A percentile compares a stretch with the other conserved stretches of the same genome.
phyloP scores from a whole-genome alignment of 2,797 vertebrate genomes.

The Sebastes reedi region DNA sequence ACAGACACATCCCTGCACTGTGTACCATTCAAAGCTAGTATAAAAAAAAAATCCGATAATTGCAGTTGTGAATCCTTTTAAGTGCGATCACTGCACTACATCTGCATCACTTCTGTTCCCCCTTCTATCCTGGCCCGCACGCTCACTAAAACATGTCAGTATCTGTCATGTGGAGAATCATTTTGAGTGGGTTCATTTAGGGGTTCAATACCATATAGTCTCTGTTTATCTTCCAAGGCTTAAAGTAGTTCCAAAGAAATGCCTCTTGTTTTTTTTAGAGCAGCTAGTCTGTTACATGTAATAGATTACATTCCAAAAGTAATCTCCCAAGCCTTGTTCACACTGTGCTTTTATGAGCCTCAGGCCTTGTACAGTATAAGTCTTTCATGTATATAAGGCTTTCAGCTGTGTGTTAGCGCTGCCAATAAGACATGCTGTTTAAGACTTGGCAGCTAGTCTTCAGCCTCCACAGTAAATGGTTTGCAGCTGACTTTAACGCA shows the following conservation, averaged over 20 bases:
- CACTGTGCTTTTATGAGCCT: constrained; percentile 67
- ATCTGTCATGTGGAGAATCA: constrained; percentile 29
- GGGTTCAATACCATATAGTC: not conserved
- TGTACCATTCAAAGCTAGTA: not conserved
- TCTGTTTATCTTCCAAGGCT: constrained; percentile 11
- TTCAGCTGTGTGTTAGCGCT: constrained; percentile 67
- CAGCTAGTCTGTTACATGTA: constrained; percentile 57
- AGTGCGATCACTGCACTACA: constrained; percentile 20
- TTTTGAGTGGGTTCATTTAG: constrained; percentile 20
- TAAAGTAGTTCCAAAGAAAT: constrained; percentile 25
- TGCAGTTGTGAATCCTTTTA: constrained; percentile 1
- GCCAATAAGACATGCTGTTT: constrained; percentile 74
- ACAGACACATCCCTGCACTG: not conserved
- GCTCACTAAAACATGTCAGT: constrained; percentile 37
- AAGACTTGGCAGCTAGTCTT: constrained; percentile 69
- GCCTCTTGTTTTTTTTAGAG: constrained; percentile 13
- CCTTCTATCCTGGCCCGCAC: not conserved
- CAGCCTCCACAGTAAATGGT: constrained; percentile 69
- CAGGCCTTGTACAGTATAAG: constrained; percentile 54
- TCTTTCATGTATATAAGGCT: constrained; percentile 73
- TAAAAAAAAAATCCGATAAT: not conserved
- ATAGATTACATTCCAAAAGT: constrained; percentile 61
- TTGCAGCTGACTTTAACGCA: constrained; percentile 71
- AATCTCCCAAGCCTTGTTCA: constrained; percentile 54
- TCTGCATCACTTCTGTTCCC: constrained; percentile 28